Conservation (phyloP, 2,797 vertebrate species). For the Australoheros facetus region DNA sequence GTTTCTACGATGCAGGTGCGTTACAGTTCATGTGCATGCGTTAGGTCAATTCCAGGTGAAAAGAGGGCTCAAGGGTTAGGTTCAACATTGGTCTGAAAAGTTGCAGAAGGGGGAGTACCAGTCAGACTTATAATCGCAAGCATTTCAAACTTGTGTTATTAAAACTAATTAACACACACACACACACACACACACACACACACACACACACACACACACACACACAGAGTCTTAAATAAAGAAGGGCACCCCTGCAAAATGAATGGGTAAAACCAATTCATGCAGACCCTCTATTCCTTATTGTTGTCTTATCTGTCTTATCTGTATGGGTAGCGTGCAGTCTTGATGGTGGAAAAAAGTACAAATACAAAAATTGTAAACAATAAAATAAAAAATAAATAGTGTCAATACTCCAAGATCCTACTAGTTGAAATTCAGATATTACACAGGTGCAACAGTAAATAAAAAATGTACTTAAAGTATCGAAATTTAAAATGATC, state of each 20-base stretch:
- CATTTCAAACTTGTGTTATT: background rate
- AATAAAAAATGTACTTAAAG: background rate
- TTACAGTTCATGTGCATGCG: background rate
- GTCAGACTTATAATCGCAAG: background rate
- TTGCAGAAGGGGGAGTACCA: background rate
- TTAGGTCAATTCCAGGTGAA: background rate
- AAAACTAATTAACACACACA: background rate
- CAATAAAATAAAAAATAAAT: background rate
- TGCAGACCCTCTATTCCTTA: background rate
- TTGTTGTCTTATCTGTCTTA: background rate
- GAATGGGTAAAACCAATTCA: no score
- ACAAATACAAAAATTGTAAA: background rate
- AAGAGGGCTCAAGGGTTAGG: background rate
- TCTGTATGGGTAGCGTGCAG: background rate
- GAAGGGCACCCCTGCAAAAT: no score
- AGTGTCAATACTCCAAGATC: background rate
- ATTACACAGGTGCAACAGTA: background rate
- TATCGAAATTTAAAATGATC: background rate
- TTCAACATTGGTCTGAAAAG: background rate
- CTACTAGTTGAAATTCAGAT: no score
- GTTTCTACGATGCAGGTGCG: constrained; percentile 93
- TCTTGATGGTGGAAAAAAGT: background rate
- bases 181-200: no score
- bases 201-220: no score
- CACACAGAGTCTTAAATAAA: no score